Conservation (phyloP, 2,888 invertebrate species). For the Drosophila austrosaltans region DNA sequence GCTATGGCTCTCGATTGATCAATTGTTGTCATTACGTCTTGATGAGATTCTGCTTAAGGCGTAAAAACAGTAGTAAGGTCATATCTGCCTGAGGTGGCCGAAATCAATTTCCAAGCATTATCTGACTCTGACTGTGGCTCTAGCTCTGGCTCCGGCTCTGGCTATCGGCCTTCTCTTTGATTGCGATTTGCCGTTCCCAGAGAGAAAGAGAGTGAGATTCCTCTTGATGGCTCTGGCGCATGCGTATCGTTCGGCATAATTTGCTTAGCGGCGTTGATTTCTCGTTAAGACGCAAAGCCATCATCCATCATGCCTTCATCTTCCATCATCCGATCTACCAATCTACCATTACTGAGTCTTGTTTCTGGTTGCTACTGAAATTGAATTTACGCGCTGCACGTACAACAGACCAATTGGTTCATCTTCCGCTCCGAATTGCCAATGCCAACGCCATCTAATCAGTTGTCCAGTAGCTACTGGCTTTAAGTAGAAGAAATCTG, state of each 20-base stretch:
- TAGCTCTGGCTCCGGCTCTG: background rate
- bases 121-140: constrained; percentile 33
- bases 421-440: constrained; percentile 49
- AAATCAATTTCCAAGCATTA: constrained; percentile 81
- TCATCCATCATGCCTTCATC: constrained; percentile 50
- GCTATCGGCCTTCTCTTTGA: constrained; percentile 55
- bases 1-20: constrained; percentile 61
- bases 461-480: constrained; percentile 62
- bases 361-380: constrained; percentile 73
- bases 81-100: constrained; percentile 76
- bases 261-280: constrained; percentile 80
- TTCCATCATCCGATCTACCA: background rate
- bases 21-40: constrained; percentile 79
- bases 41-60: constrained; percentile 83
- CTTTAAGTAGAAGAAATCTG: constrained; percentile 50
- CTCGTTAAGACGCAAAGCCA: constrained; percentile 70
- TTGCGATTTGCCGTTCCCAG: constrained; percentile 56
- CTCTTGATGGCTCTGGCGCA: constrained; percentile 75
- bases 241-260: constrained; percentile 81
- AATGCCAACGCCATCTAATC: constrained; percentile 49
- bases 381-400: constrained; percentile 83
- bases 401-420: constrained; percentile 82
- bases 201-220: constrained; percentile 5
- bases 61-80: constrained; percentile 84
- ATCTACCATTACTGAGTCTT: constrained; percentile 28